Base-by-base conservation (phyloP, 1,140 invertebrate genomes). In the Drosophila pachea region DNA sequence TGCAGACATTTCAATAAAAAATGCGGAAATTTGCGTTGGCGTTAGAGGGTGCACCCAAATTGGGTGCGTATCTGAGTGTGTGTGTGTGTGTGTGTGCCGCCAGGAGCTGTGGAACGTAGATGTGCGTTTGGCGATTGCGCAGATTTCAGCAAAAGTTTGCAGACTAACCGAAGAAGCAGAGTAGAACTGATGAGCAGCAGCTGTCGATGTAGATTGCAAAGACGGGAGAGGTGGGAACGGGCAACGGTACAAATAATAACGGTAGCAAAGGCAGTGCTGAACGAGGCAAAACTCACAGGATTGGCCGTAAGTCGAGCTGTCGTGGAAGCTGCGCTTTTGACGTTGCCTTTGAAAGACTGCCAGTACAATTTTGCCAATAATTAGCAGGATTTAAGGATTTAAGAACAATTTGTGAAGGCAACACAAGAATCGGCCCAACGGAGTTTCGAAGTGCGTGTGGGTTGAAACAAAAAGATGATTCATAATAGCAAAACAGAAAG, bases 1-100 rank as follows among this genome's bases (percentile, higher is more conserved):
- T 54, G 66, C 60, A 69, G 69, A 64, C 60, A 69, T 73, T 73
- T 73, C 71, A 73, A 64, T 64, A 69, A 73, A 54, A 69, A 68
- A 64, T 58, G 67, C 55, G 54, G 29, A 63, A 53, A 53, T 63
- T 45, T 49, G 58, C 50, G 64, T 66, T 52, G 50, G 47, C 56
- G 49, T 49, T 42, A 6, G 40, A 12, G 16, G 12, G 8, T 45
- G 7, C 1, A 22, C 22, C n/a, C n/a, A n/a, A n/a, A n/a, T n/a
- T n/a, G n/a, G n/a, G n/a, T n/a, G n/a, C n/a, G n/a, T n/a, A n/a
- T n/a, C n/a, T n/a, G n/a, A n/a, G n/a, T n/a, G n/a, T n/a, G n/a
- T n/a, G n/a, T n/a, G n/a, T n/a, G n/a, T n/a, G n/a, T n/a, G n/a
- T n/a, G n/a, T n/a, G n/a, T n/a, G n/a, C n/a, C 22, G 22, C 22